Conservation (phyloP, 2,797 vertebrate genomes). For the Pantherophis vulpinus region DNA sequence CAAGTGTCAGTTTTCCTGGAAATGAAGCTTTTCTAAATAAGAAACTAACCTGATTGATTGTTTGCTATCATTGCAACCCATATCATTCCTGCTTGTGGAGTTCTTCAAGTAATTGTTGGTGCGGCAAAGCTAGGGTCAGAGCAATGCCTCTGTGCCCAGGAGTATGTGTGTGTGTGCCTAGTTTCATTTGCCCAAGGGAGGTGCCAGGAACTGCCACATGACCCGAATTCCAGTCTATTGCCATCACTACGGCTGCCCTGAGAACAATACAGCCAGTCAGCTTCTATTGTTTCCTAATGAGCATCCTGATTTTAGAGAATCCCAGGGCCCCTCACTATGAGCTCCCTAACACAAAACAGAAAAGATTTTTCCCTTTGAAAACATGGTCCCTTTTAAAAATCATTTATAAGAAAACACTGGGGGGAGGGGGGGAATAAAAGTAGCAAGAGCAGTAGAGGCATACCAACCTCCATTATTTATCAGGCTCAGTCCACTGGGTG, state of each 20-base stretch:
- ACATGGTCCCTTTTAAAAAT: not conserved
- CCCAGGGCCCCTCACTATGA: not conserved
- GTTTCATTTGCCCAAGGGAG: not conserved
- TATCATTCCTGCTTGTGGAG: not conserved
- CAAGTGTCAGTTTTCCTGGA: not conserved
- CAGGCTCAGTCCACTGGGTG: not conserved
- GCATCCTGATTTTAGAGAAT: not conserved
- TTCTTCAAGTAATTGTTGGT: not conserved
- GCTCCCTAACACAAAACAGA: no score
- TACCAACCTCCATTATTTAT: not conserved
- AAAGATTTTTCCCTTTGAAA: not conserved
- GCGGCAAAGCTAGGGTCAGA: not conserved
- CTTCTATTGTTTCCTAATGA: not conserved
- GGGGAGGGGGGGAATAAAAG: accelerated
- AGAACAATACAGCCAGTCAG: not conserved
- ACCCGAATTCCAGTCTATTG: not conserved
- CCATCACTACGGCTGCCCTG: not conserved
- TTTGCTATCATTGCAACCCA: not conserved
- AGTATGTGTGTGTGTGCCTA: not conserved
- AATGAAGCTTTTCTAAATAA: not conserved
- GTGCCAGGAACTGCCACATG: not conserved
- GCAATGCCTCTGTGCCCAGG: not conserved
- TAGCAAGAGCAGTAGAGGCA: not conserved
- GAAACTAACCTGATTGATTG: not conserved
- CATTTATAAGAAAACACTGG: not conserved